Conservation (phyloP, 1,140 invertebrate species). For the Nymphalis io region DNA sequence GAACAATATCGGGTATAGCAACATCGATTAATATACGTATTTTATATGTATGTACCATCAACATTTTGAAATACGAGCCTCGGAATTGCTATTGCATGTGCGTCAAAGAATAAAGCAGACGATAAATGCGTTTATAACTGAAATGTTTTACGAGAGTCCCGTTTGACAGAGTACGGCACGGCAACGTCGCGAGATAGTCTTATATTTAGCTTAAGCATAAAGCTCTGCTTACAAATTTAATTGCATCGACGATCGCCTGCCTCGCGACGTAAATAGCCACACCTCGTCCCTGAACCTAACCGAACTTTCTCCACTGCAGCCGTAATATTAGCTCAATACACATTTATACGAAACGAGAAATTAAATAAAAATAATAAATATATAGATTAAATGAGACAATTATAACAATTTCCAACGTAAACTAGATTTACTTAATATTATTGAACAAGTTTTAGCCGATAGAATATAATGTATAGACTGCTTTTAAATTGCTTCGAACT, state of each 20-base stretch:
- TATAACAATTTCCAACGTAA: not conserved
- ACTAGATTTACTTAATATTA: conserved; percentile 19
- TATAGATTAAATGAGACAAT: not conserved
- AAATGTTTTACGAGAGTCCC: conserved; percentile 53
- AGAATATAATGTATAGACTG: conserved; percentile 34
- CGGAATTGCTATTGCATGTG: no score
- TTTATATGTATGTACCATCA: no score
- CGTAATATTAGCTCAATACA: not conserved
- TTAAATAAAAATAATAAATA: conserved; percentile 2
- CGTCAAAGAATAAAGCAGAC: conserved; percentile 18
- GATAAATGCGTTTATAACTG: conserved; percentile 36
- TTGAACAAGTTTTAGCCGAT: conserved; percentile 9
- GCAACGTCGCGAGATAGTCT: conserved; percentile 56
- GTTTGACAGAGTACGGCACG: conserved; percentile 48
- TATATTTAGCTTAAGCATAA: conserved; percentile 76
- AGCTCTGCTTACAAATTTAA: conserved; percentile 77
- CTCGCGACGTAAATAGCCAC: conserved; percentile 73
- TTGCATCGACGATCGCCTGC: conserved; percentile 77
- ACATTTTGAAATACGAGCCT: no score
- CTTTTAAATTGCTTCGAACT: conserved; percentile 41
- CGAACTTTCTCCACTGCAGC: conserved; percentile 66
- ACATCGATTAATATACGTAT: no score
- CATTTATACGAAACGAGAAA: not conserved
- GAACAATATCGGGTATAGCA: no score
- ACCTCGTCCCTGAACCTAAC: conserved; percentile 74